A percentile compares a stretch with the other conserved stretches of the same genome.
Conservation (phyloP, 2,113 vertebrate species). For the Pseudonaja textilis region DNA sequence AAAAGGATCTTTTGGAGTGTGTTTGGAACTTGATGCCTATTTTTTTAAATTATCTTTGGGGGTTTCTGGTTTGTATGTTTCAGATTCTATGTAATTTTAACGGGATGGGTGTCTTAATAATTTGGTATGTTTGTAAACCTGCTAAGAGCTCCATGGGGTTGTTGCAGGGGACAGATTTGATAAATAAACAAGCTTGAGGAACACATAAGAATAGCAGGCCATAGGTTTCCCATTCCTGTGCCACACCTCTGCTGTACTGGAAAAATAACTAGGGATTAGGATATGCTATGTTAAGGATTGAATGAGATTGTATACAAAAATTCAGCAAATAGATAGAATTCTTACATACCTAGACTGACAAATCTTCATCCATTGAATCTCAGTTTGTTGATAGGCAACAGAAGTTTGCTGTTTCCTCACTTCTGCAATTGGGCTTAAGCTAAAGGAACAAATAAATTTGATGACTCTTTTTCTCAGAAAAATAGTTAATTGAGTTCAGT, state of each 20-base stretch:
- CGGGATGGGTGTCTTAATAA: not conserved
- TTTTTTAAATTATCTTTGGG: not conserved
- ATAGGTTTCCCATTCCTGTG: not conserved
- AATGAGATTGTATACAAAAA: not conserved
- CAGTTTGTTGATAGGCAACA: not conserved
- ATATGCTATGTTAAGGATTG: not conserved
- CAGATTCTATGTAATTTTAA: not conserved
- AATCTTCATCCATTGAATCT: not conserved
- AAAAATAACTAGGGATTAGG: not conserved
- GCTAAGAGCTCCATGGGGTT: not conserved
- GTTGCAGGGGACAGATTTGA: not conserved
- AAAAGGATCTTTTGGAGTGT: not conserved
- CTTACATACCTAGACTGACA: not conserved
- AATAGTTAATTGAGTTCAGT: not conserved
- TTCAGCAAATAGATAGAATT: not conserved
- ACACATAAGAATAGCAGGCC: not conserved
- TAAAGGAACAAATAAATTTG: not conserved
- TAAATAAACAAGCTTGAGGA: not conserved
- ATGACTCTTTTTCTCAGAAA: not conserved
- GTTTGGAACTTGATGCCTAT: not conserved
- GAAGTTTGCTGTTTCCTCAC: not conserved
- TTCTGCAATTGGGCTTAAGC: not conserved
- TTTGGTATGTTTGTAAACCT: not conserved
- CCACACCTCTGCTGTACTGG: not conserved
- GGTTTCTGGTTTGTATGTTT: not conserved